These are phyloP conservation scores for Megalopta genalis DNA, from an alignment of 1,140 invertebrate genomes.

Conservation along the genomic window DNA sequence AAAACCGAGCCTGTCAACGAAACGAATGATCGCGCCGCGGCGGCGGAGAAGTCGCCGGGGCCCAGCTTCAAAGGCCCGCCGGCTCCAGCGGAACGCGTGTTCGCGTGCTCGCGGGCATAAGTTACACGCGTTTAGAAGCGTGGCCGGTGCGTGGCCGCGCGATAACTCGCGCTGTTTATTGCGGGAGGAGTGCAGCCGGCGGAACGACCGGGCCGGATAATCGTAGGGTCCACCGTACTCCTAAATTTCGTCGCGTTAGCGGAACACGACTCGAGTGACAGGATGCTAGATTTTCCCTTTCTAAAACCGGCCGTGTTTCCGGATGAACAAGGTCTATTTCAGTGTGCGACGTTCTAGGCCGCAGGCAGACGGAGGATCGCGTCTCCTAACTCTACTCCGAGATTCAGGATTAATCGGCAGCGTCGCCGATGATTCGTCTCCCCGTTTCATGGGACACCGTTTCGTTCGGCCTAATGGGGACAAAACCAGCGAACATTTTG, in stretches of 20 bases:
- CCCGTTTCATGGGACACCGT: too few relatives aligned
- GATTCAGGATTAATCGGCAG: background rate
- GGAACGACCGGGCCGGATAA: slow-evolving; percentile 1
- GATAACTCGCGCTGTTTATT: slow-evolving; percentile 55
- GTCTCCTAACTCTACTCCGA: background rate
- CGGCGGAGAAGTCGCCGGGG: slow-evolving; percentile 15
- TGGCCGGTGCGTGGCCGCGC: background rate
- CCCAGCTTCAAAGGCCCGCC: slow-evolving; percentile 47
- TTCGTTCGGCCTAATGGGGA: too few relatives aligned
- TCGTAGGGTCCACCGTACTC: background rate
- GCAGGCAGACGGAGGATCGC: too few relatives aligned
- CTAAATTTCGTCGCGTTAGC: slow-evolving; percentile 25
- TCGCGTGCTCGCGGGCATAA: slow-evolving; percentile 30
- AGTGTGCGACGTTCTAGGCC: too few relatives aligned
- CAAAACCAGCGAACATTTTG: too few relatives aligned
- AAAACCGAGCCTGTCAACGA: slow-evolving; percentile 46
- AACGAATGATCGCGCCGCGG: slow-evolving; percentile 35
- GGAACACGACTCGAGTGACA: slow-evolving; percentile 1
- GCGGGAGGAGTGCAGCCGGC: background rate
- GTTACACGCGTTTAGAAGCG: slow-evolving; percentile 39
- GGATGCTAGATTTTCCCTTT: background rate
- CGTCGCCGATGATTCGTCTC: background rate
- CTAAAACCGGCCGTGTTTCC: background rate
- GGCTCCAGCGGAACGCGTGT: slow-evolving; percentile 31
- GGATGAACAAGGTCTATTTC: background rate